phyloP scores from a whole-genome alignment of 2,797 vertebrate genomes.

The Sylvia borin region DNA sequence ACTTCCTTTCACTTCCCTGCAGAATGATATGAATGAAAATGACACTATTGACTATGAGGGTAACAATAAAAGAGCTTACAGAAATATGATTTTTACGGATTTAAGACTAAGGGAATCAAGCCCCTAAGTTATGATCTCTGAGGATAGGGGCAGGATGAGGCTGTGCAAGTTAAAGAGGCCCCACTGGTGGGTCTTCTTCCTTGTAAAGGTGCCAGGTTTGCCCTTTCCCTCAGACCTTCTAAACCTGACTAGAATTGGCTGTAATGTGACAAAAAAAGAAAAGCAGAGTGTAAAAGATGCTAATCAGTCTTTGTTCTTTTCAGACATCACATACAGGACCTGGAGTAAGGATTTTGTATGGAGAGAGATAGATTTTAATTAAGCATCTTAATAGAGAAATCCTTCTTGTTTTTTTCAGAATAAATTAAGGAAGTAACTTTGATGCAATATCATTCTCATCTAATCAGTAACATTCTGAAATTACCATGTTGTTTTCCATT shows the following conservation, averaged over 20 bases:
- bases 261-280: conserved; percentile 26
- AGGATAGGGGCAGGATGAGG: not conserved
- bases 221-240: not conserved
- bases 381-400: conserved; percentile 79
- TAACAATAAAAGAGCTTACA: conserved; percentile 77
- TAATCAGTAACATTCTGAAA: conserved; percentile 82
- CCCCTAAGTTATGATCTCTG: conserved; percentile 45
- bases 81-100: conserved; percentile 76
- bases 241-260: not conserved
- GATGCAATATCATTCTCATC: conserved; percentile 82
- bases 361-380: conserved; percentile 76
- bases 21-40: conserved; percentile 78
- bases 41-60: conserved; percentile 72
- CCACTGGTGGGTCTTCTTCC: not conserved
- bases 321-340: conserved; percentile 60
- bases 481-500: conserved; percentile 82
- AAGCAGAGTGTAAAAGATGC: conserved; percentile 57
- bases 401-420: conserved; percentile 79
- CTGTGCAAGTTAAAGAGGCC: conserved; percentile 16
- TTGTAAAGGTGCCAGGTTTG: not conserved
- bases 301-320: conserved; percentile 68
- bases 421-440: conserved; percentile 83
- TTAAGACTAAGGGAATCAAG: conserved; percentile 67
- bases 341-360: conserved; percentile 60
- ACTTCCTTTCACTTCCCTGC: conserved; percentile 74